Evolutionary conservation across 2,797 vertebrate species (phyloP).

Genomic region (Enteromius paludinosus): DNA sequence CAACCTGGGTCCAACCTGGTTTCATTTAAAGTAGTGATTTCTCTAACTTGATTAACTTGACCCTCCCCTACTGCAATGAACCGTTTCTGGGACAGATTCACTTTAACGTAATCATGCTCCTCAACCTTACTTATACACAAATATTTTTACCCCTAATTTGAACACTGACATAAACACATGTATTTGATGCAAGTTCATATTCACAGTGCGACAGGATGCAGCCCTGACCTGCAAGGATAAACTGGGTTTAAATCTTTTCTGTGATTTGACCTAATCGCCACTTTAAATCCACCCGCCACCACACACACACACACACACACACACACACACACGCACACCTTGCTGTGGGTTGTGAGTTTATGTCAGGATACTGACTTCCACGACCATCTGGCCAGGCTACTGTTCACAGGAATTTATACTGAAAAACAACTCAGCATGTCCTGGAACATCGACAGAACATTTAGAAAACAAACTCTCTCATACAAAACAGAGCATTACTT

Average conservation of each 20-base stretch:
- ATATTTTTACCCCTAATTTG: not conserved
- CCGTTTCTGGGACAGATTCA: not conserved
- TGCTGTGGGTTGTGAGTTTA: conserved; percentile 27
- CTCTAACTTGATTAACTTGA: not conserved
- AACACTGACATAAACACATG: not conserved
- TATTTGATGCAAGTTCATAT: conserved; percentile 4
- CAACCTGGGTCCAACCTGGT: not conserved
- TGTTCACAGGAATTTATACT: conserved; percentile 29
- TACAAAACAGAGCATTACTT: not conserved
- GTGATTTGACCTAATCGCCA: conserved; percentile 42
- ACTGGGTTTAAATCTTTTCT: conserved; percentile 39
- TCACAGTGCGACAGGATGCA: not conserved
- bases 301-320: not conserved
- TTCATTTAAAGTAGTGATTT: not conserved
- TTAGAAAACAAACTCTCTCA: conserved; percentile 5
- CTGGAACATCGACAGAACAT: conserved; percentile 19
- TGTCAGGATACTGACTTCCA: conserved; percentile 44
- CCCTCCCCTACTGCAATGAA: not conserved
- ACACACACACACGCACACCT: conserved; percentile 17
- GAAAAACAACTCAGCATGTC: conserved; percentile 15
- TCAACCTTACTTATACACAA: not conserved
- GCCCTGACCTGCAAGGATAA: conserved; percentile 12
- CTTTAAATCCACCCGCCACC: conserved; percentile 27
- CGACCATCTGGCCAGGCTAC: conserved; percentile 52
- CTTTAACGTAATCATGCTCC: not conserved